phyloP scores from a whole-genome alignment of 2,113 vertebrate species.

The Chionis minor region DNA sequence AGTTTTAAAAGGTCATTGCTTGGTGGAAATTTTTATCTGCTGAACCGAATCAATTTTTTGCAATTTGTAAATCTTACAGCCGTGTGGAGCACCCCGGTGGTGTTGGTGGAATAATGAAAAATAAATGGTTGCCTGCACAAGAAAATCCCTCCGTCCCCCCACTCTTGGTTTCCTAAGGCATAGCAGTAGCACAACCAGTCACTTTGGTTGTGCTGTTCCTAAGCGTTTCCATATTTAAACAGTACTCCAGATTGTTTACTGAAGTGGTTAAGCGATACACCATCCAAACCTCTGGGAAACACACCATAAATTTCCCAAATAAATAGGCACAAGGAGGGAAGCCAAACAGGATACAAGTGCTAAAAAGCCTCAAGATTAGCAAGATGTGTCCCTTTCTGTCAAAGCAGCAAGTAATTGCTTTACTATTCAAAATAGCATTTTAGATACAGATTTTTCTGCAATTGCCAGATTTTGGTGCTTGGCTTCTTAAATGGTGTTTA shows the following conservation, averaged over 20 bases:
- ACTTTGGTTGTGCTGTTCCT: neutral
- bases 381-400: neutral
- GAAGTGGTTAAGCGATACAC: neutral
- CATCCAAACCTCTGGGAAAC: slow-evolving; percentile 14
- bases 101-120: neutral
- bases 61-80: neutral
- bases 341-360: neutral
- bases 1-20: neutral
- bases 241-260: slow-evolving; percentile 27
- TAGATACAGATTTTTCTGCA: neutral
- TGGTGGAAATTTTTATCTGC: neutral
- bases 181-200: neutral
- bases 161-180: neutral
- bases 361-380: neutral
- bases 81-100: neutral
- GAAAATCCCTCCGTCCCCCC: neutral
- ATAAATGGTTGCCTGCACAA: neutral
- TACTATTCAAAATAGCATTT: neutral
- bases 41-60: neutral
- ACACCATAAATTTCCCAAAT: neutral
- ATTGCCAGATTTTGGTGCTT: neutral
- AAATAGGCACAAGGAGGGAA: neutral
- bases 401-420: neutral
- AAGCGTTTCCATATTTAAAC: slow-evolving; percentile 32
- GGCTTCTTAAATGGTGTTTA: neutral